A percentile compares a stretch with the other conserved stretches of the same genome.
These are phyloP conservation scores for Aplocera efformata DNA, from an alignment of 2,888 invertebrate genomes.

Conservation along the genomic window DNA sequence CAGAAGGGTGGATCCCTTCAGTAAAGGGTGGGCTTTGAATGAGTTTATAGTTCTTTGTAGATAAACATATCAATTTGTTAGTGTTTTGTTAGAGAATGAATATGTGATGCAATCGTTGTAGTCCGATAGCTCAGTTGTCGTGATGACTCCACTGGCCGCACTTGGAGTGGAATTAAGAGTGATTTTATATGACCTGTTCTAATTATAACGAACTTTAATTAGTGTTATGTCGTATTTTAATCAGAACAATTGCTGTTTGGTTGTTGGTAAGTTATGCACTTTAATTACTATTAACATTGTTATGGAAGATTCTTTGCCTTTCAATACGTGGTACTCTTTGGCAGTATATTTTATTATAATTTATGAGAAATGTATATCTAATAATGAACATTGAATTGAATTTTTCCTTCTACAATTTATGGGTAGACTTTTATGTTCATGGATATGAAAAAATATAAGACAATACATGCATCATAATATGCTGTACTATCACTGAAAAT, in stretches of 20 bases:
- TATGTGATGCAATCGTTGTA: constrained; percentile 69
- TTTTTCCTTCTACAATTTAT: too few species aligned
- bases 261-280: constrained; percentile 24
- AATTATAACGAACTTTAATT: constrained; percentile 31
- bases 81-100: constrained; percentile 68
- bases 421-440: too few species aligned
- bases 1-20: constrained; percentile 74
- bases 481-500: too few species aligned
- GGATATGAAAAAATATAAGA: too few species aligned
- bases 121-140: constrained; percentile 57
- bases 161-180: constrained; percentile 48
- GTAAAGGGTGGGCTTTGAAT: constrained; percentile 77
- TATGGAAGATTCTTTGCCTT: too few species aligned
- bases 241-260: constrained; percentile 15
- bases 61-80: constrained; percentile 81
- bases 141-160: constrained; percentile 58
- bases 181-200: constrained; percentile 38
- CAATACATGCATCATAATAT: too few species aligned
- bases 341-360: too few species aligned
- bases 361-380: too few species aligned
- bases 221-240: constrained; percentile 28
- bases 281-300: constrained; percentile 3
- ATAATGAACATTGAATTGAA: too few species aligned
- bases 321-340: too few species aligned
- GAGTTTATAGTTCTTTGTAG: constrained; percentile 77